A percentile compares a stretch with the other conserved stretches of the same genome.
Evolutionary conservation across 2,888 invertebrate genomes (phyloP).

Genomic region (Rhaphigaster nebulosa): DNA sequence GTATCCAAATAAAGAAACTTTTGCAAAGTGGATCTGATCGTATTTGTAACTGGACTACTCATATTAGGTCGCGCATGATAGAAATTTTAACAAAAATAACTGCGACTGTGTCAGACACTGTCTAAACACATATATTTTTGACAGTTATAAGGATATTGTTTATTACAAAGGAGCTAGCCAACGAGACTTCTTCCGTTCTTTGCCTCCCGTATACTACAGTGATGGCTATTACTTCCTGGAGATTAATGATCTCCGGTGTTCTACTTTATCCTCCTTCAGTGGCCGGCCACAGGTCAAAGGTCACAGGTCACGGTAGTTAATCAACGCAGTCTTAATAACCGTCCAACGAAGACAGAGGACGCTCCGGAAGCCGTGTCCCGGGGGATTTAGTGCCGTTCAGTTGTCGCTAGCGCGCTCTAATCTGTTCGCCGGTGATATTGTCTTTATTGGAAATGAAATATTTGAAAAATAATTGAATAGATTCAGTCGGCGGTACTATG

Average conservation of each 20-base stretch:
- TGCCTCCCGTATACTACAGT: background rate
- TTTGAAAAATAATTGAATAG: background rate
- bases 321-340: constrained; percentile 30
- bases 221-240: background rate
- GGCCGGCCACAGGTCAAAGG: background rate
- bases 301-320: background rate
- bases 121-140: too few species aligned
- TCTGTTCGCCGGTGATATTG: background rate
- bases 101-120: too few species aligned
- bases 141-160: background rate
- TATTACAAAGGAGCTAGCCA: background rate
- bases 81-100: too few species aligned
- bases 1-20: too few species aligned
- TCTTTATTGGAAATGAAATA: background rate
- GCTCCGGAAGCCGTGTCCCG: background rate
- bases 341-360: background rate
- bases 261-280: background rate
- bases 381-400: background rate
- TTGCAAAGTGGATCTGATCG: too few species aligned
- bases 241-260: background rate
- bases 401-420: background rate
- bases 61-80: too few species aligned
- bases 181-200: background rate
- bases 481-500: background rate
- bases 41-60: too few species aligned